Evolutionary conservation across 2,888 invertebrate species (phyloP).

Genomic region (Heliothis peltigera): DNA sequence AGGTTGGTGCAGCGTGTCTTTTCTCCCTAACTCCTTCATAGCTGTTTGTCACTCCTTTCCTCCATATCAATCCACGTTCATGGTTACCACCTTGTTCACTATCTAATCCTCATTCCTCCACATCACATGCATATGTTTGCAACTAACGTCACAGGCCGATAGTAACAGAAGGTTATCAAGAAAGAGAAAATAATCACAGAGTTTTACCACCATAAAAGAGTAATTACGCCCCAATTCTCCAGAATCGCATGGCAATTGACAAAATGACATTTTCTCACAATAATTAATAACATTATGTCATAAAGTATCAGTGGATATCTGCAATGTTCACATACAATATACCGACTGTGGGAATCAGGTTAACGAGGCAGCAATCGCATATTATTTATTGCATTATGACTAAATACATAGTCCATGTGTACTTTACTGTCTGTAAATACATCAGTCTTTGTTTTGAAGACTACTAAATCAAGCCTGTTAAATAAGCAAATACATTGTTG

Average conservation of each 20-base stretch:
- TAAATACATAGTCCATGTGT: slow-evolving; percentile 10
- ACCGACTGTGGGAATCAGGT: slow-evolving; percentile 43
- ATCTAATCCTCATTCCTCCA: too few species aligned
- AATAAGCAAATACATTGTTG: too few species aligned
- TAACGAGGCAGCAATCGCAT: slow-evolving; percentile 26
- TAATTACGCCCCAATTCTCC: slow-evolving; percentile 5
- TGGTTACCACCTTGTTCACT: too few species aligned
- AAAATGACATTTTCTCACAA: slow-evolving; percentile 34
- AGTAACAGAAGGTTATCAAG: background rate
- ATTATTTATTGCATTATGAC: slow-evolving; percentile 7
- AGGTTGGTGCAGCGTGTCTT: too few species aligned
- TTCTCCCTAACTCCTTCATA: too few species aligned
- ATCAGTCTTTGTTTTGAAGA: background rate
- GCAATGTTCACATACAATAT: slow-evolving; percentile 28
- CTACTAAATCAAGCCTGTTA: too few species aligned
- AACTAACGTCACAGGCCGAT: too few species aligned
- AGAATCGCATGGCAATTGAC: slow-evolving; percentile 1
- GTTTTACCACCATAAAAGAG: slow-evolving; percentile 4
- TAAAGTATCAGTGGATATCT: slow-evolving; percentile 25
- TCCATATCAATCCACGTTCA: too few species aligned
- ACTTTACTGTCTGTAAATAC: background rate
- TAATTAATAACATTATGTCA: slow-evolving; percentile 39
- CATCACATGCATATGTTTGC: too few species aligned
- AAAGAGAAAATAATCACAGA: background rate
- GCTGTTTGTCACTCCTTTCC: too few species aligned